Percentiles rank a stretch among this genome's conserved stretches.
These are phyloP conservation scores for Spinus olivaceus DNA, from an alignment of 2,797 vertebrate genomes.

Conservation along the genomic window DNA sequence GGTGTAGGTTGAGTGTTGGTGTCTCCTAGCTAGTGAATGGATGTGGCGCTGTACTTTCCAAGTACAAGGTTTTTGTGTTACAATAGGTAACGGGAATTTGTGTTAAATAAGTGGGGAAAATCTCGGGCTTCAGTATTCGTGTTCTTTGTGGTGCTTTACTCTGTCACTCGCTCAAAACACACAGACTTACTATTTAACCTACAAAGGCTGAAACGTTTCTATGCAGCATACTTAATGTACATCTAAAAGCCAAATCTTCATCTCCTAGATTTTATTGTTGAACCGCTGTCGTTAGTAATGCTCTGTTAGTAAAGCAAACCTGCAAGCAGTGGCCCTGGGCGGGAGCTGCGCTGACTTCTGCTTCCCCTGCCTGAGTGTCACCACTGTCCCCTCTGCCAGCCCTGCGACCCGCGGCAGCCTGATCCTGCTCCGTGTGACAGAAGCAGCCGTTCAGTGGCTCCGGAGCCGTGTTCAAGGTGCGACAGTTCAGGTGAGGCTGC, in stretches of 20 bases:
- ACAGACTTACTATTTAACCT: neutral
- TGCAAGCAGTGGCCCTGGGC: neutral
- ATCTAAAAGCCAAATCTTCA: neutral
- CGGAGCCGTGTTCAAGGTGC: fast-evolving
- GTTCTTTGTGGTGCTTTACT: neutral
- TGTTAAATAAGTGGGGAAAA: neutral
- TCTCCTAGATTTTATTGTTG: neutral
- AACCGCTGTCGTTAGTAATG: neutral
- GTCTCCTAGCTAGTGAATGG: neutral
- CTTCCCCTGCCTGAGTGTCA: too few species aligned
- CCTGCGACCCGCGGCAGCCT: neutral
- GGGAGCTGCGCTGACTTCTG: neutral
- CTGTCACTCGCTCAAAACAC: neutral
- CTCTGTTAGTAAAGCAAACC: neutral
- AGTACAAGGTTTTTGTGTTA: neutral
- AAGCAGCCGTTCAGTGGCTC: fast-evolving
- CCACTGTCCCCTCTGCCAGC: fast-evolving
- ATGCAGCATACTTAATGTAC: neutral
- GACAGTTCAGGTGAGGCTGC: neutral
- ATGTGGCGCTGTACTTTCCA: neutral
- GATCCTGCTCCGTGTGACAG: neutral
- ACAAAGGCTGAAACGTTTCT: neutral
- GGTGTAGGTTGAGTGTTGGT: fast-evolving
- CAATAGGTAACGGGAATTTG: fast-evolving
- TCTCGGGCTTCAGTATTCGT: neutral